Evolutionary conservation across 1,140 invertebrate species (phyloP), one percentile per base, ranked within the genome.

Genomic region (Campoletis sonorensis): DNA sequence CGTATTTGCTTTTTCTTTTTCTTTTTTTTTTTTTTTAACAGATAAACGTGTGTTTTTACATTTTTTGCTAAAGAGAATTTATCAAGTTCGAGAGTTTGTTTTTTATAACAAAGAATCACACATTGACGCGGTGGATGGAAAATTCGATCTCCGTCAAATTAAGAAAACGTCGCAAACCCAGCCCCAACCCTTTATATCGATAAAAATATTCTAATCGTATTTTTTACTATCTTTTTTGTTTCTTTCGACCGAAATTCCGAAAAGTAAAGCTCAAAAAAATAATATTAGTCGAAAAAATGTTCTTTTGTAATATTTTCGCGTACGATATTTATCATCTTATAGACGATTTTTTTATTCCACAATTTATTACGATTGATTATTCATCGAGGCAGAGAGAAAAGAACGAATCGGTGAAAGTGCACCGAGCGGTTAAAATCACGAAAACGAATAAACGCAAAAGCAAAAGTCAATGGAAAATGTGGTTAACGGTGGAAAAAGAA

Each of bases 11-110:
- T n/a, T n/a, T n/a, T n/a, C n/a, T 23, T 45, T 45, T 45, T 45
- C 40, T 45, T 4, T 4, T 45, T 13, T 45, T 11, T 45, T 45
- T 45, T 45, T 58, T 58, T 58, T 76, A 4, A 21, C 58, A 18
- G 15, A 33, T 11, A 64, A 75, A 78, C 72, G 85, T 79, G 84
- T 84, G 86, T 10, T 45, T 45, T 45, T 45, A 45, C 40, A 11
- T 45, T 13, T 45, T 45, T 13, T 45, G 40, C 40, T 45, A 45
- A 45, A 45, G 1, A 3, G 8, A 45, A 45, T 13, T 45, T 45
- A 45, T 10, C 1, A 45, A 45, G 13, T 11, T 45, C 30, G 30
- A 7, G 30, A 3, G 40, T 45, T 45, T 45, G 13, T 10, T 10
- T 11, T 45, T 45, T 45, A 11, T 11, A 45, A n/a, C n/a, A n/a